Evolutionary conservation across 2,888 invertebrate species (phyloP).

Genomic region (Desoria tigrina): DNA sequence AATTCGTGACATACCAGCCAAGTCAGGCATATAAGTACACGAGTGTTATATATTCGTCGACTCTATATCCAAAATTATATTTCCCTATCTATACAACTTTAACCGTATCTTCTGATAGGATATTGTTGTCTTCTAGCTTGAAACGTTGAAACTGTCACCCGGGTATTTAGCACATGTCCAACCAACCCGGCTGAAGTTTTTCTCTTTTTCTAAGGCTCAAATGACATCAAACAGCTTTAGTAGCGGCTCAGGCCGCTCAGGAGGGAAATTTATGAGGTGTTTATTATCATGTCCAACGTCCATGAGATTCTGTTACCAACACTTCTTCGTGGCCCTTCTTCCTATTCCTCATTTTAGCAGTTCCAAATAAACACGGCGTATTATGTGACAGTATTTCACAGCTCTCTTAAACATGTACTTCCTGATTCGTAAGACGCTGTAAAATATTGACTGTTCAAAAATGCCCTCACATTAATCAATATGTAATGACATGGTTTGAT

Average conservation of each 20-base stretch:
- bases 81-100: not conserved
- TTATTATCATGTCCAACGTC: constrained; percentile 17
- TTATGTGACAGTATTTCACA: too few species aligned
- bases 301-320: not conserved
- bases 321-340: not conserved
- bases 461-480: too few species aligned
- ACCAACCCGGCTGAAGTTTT: constrained; percentile 14
- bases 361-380: too few species aligned
- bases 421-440: too few species aligned
- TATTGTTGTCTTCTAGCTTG: not conserved
- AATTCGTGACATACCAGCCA: not conserved
- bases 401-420: not conserved
- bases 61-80: not conserved
- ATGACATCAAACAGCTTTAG: constrained; percentile 19
- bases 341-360: not conserved
- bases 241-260: not conserved
- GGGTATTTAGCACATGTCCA: constrained; percentile 19
- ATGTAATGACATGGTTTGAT: too few species aligned
- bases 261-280: constrained; percentile 19
- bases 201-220: constrained; percentile 1
- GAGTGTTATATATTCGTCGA: too few species aligned
- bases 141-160: constrained; percentile 6
- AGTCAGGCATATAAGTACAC: too few species aligned
- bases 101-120: too few species aligned
- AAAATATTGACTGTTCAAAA: too few species aligned